These are phyloP conservation scores for Eleutherodactylus coqui DNA, from an alignment of 2,797 vertebrate genomes.

Conservation along the genomic window DNA sequence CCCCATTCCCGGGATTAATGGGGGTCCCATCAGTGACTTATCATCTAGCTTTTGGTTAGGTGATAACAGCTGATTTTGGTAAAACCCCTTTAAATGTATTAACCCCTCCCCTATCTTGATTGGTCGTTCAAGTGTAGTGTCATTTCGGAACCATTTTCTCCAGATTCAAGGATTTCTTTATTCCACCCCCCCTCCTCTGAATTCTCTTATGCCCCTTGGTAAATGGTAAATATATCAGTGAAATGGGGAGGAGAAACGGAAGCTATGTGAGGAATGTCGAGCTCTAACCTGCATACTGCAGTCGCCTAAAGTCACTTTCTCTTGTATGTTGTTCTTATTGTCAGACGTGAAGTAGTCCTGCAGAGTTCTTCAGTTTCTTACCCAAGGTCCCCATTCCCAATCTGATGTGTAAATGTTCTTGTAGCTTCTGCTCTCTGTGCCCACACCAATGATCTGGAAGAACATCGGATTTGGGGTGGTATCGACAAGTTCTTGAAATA, in stretches of 20 bases:
- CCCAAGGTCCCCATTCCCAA: background rate
- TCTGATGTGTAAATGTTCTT: background rate
- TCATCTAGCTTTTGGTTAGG: too few relatives aligned
- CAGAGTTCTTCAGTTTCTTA: background rate
- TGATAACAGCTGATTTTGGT: too few relatives aligned
- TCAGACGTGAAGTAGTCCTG: background rate
- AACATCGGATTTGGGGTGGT: background rate
- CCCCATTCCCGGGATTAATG: too few relatives aligned
- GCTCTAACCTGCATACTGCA: background rate
- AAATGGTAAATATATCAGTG: background rate
- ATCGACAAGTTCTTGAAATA: conserved; percentile 1
- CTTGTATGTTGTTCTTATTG: conserved; percentile 10
- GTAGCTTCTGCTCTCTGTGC: background rate
- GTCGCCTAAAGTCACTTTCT: background rate
- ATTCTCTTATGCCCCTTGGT: background rate
- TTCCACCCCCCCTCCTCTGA: too few relatives aligned
- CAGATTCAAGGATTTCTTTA: too few relatives aligned
- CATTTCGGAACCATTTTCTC: too few relatives aligned
- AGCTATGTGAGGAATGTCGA: background rate
- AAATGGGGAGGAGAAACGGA: background rate
- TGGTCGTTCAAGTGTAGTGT: too few relatives aligned
- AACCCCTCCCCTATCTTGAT: too few relatives aligned
- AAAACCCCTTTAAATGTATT: too few relatives aligned
- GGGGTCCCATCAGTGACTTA: too few relatives aligned
- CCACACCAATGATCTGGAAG: background rate